phyloP scores from a whole-genome alignment of 2,797 vertebrate genomes.

The Esox masquinongy region DNA sequence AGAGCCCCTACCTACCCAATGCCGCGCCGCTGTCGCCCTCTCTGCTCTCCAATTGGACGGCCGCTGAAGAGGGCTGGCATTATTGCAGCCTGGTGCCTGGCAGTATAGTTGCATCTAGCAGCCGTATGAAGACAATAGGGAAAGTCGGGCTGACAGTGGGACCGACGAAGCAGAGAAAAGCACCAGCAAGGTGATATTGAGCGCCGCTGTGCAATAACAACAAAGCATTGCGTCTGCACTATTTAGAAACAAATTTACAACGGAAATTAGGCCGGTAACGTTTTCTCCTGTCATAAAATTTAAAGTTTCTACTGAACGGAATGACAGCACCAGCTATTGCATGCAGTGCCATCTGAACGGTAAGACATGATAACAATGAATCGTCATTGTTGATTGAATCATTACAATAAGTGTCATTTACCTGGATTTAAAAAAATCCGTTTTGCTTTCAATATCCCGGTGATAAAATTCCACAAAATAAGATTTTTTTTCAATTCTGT shows the following conservation, averaged over 20 bases:
- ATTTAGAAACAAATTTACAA: neutral
- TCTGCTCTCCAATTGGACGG: slow-evolving; percentile 61
- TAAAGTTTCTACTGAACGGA: slow-evolving; percentile 33
- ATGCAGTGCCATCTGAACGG: slow-evolving; percentile 47
- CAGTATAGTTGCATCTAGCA: slow-evolving; percentile 16
- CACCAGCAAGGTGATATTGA: slow-evolving; percentile 11
- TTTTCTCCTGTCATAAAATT: neutral
- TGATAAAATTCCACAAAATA: neutral
- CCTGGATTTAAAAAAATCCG: too few relatives aligned
- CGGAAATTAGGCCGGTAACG: neutral
- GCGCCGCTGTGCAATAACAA: neutral
- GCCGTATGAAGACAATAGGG: slow-evolving; percentile 67
- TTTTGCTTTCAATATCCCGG: neutral
- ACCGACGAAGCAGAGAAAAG: slow-evolving; percentile 1
- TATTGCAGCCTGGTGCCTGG: slow-evolving; percentile 9
- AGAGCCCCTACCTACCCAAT: neutral
- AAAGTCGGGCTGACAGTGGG: slow-evolving; percentile 16
- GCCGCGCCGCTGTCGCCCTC: slow-evolving; percentile 11
- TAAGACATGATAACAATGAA: slow-evolving; percentile 28
- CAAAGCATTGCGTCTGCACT: neutral
- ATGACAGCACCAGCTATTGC: slow-evolving; percentile 40
- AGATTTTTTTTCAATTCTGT: neutral
- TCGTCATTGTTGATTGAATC: neutral
- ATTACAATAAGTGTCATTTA: neutral
- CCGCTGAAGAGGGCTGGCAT: slow-evolving; percentile 46